Base-by-base conservation (phyloP, 2,888 invertebrate genomes). In the Timandra comae region DNA sequence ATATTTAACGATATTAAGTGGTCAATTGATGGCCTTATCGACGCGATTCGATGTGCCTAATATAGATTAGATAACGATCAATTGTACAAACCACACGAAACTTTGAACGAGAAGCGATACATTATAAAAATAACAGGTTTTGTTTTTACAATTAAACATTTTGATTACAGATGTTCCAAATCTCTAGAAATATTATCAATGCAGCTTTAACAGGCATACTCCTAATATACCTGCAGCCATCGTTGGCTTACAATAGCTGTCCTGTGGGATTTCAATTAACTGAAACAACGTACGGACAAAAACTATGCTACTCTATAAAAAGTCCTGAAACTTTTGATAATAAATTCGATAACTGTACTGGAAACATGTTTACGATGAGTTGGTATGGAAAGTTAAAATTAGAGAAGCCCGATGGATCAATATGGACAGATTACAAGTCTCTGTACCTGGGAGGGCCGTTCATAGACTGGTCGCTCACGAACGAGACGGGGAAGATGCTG, bases 371-470 rank as follows among this genome's bases (percentile, higher is more conserved):
- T 41, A 69, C 71, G 0, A 48, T 65, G 0, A 56, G 66, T 41
- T 38, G 77, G 22, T 74, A 70, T 26, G 43, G 57, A 22, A 68
- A 52, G 24, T 49, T 77, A n/a, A 62, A 67, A 33, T 48, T 78
- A 9, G 53, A 59, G 0, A 63, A 60, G 37, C 39, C 62, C 7
- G 59, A 67, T 25, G 37, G 60, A 12, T 48, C 52, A n/a, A 43
- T 85, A 47, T 86, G 86, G 86, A 71, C 78, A 0, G 84, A 86
- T 31, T 85, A 75, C 47, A 79, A 65, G 38, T 63, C 76, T 1
- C 32, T 70, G 10, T 84, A 86, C 38, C 67, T 74, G 3, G 80
- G 82, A 2, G 86, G 86, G 1, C 74, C 77, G 1, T 84, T 77
- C 41, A 55, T 82, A 2, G 81, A 84, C 38, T 72, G 70, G 67